Percentiles rank a stretch among this genome's conserved stretches.
Conservation (phyloP, 1,140 invertebrate genomes). For the Diachasma alloeum region DNA sequence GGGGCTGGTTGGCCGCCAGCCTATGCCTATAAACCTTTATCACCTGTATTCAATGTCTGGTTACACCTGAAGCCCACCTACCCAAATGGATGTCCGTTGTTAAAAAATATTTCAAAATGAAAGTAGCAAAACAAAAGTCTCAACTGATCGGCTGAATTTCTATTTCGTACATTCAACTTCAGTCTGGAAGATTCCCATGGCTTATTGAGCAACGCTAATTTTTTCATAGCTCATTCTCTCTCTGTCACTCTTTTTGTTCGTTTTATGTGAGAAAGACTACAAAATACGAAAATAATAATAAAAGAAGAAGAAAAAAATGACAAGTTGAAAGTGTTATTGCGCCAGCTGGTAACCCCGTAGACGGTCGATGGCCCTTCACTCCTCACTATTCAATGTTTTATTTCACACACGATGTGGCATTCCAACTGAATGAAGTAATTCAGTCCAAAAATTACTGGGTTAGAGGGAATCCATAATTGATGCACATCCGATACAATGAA, state of each 20-base stretch:
- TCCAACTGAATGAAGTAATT: conserved; percentile 22
- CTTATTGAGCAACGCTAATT: not conserved
- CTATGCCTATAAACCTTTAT: conserved; percentile 5
- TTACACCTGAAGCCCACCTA: not conserved
- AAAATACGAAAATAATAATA: not conserved
- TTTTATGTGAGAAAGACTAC: not conserved
- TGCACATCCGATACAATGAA: not conserved
- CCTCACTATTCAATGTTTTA: not conserved
- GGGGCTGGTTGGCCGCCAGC: not conserved
- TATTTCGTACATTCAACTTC: too few species aligned
- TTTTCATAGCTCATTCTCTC: not conserved
- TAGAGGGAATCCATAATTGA: not conserved
- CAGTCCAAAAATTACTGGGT: not conserved
- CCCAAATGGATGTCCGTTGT: not conserved
- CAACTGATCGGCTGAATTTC: not conserved
- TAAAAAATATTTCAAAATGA: not conserved
- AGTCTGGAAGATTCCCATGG: not conserved
- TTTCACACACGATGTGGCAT: conserved; percentile 7
- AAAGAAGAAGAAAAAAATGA: not conserved
- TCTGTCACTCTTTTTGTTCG: not conserved
- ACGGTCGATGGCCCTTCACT: conserved; percentile 30
- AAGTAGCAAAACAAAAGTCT: not conserved
- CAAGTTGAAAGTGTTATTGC: conserved; percentile 24
- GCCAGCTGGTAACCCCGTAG: conserved; percentile 23
- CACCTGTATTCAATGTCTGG: not conserved